These are phyloP conservation scores for Panulirus ornatus DNA, from an alignment of 1,140 invertebrate species.

Conservation along the genomic window DNA sequence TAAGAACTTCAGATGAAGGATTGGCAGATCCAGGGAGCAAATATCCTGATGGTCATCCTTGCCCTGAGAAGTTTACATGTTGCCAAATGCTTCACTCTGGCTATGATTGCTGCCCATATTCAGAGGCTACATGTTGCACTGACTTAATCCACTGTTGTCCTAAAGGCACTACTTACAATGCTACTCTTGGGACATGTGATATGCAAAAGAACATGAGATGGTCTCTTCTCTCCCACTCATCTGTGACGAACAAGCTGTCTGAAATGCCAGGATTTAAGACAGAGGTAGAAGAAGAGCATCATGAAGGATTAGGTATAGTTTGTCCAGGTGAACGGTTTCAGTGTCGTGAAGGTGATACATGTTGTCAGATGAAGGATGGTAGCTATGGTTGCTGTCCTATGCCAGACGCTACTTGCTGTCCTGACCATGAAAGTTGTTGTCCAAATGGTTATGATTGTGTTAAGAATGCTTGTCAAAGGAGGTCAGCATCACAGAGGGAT, in stretches of 20 bases:
- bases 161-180: no score
- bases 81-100: no score
- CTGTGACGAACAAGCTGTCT: not conserved
- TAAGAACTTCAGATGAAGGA: no score
- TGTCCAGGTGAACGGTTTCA: slow-evolving; percentile 35
- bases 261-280: not conserved
- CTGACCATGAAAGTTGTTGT: slow-evolving; percentile 7
- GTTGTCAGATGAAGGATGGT: slow-evolving; percentile 22
- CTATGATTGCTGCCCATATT: no score
- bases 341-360: slow-evolving; percentile 35
- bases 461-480: not conserved
- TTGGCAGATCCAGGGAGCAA: no score
- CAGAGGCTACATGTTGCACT: no score
- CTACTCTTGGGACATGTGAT: no score
- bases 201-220: not conserved
- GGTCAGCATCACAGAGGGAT: not conserved
- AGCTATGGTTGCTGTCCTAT: slow-evolving; percentile 52
- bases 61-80: no score
- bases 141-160: no score
- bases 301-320: not conserved
- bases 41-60: no score
- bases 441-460: slow-evolving; percentile 19
- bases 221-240: slow-evolving; percentile 3
- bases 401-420: slow-evolving; percentile 32
- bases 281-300: not conserved